A percentile compares a stretch with the other conserved stretches of the same genome.
Evolutionary conservation across 2,888 invertebrate genomes (phyloP).

Genomic region (Drosophila austrosaltans): DNA sequence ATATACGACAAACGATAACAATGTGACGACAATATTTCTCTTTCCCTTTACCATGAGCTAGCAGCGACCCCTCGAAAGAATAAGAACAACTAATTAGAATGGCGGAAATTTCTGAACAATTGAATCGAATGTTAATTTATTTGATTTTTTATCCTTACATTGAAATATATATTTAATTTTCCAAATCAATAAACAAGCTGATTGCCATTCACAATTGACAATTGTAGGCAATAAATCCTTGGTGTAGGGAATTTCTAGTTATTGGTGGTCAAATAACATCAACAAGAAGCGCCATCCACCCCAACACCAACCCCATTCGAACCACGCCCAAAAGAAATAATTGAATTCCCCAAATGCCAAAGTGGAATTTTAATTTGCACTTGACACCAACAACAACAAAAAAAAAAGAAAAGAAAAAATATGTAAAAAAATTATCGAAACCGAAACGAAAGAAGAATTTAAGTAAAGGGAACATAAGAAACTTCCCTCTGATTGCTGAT

Average conservation of each 20-base stretch:
- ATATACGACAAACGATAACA: constrained; percentile 40
- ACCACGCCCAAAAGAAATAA: constrained; percentile 59
- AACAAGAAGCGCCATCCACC: constrained; percentile 44
- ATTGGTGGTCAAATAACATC: constrained; percentile 68
- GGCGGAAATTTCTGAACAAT: constrained; percentile 55
- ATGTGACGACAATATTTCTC: constrained; percentile 27
- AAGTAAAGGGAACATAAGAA: constrained; percentile 15
- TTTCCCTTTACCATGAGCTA: background rate
- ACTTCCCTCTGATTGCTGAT: constrained; percentile 74
- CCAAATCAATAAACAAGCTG: constrained; percentile 79
- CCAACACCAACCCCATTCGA: constrained; percentile 12
- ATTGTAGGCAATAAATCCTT: constrained; percentile 67
- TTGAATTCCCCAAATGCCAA: constrained; percentile 81
- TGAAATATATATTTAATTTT: constrained; percentile 70
- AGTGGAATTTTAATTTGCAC: constrained; percentile 81
- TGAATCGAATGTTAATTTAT: constrained; percentile 19
- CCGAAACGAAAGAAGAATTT: too few species aligned
- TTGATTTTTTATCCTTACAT: constrained; percentile 5
- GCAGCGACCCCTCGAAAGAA: background rate
- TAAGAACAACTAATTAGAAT: constrained; percentile 69
- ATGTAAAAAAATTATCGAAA: constrained; percentile 6
- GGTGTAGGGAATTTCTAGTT: constrained; percentile 43
- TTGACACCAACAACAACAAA: constrained; percentile 42
- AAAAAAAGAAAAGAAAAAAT: background rate
- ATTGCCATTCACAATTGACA: constrained; percentile 78